phyloP scores from a whole-genome alignment of 2,797 vertebrate genomes.

The Neoniphon sammara region DNA sequence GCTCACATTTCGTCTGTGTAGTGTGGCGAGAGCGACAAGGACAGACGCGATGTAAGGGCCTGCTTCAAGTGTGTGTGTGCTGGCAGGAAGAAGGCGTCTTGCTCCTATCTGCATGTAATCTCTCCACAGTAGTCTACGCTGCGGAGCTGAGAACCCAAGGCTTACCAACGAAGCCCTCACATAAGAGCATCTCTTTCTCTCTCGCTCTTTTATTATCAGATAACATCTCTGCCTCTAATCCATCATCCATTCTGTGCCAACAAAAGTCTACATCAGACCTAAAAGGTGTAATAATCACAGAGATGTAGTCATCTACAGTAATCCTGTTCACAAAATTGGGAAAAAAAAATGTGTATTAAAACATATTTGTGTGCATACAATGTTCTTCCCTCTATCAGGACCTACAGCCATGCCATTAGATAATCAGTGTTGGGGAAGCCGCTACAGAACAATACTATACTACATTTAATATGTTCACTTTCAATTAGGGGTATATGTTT shows the following conservation, averaged over 20 bases:
- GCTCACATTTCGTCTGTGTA: conserved; percentile 38
- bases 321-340: conserved; percentile 7
- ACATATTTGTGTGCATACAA: no score
- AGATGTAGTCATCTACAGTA: background rate
- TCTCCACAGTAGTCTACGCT: conserved; percentile 14
- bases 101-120: conserved; percentile 24
- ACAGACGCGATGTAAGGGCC: conserved; percentile 26
- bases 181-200: background rate
- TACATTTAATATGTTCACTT: conserved; percentile 16
- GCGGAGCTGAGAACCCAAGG: conserved; percentile 7
- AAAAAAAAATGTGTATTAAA: no score
- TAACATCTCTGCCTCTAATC: no score
- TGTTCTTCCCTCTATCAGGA: no score
- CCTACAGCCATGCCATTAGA: no score
- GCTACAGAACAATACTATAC: conserved; percentile 3
- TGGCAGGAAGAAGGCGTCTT: conserved; percentile 17
- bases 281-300: background rate
- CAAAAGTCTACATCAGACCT: no score
- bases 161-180: conserved; percentile 14
- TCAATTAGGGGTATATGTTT: no score
- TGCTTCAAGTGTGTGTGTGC: conserved; percentile 3
- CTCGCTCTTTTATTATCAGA: no score
- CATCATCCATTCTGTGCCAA: no score
- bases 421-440: no score
- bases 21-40: conserved; percentile 37